Conservation (phyloP, 2,797 vertebrate species). For the Scomberomorus guttatus region DNA sequence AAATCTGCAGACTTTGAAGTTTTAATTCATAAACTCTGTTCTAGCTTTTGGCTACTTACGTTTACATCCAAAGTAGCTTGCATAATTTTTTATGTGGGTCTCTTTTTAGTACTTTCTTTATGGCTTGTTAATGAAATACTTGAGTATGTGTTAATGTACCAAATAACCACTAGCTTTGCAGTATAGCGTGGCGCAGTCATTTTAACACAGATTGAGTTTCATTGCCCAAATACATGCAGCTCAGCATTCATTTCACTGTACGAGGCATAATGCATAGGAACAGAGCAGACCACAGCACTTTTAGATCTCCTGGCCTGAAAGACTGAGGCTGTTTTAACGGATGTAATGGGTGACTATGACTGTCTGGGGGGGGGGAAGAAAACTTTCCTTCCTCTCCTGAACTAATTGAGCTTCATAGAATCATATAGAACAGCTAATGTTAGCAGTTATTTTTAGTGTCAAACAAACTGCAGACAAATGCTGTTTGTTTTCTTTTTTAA, state of each 20-base stretch:
- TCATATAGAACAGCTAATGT: neutral
- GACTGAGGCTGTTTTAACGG: slow-evolving; percentile 31
- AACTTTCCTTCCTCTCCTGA: slow-evolving; percentile 7
- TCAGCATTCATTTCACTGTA: slow-evolving; percentile 51
- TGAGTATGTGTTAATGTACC: slow-evolving; percentile 40
- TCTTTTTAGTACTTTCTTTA: slow-evolving; percentile 32
- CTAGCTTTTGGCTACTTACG: neutral
- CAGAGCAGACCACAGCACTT: slow-evolving; percentile 54
- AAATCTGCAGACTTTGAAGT: slow-evolving; percentile 26
- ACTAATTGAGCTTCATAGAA: neutral
- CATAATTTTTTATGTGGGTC: neutral
- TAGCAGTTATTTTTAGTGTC: neutral
- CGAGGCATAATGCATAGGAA: slow-evolving; percentile 36
- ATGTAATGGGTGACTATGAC: slow-evolving; percentile 13
- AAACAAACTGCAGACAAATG: neutral
- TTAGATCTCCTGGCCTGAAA: slow-evolving; percentile 24
- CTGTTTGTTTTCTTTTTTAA: neutral
- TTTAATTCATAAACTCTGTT: slow-evolving; percentile 3
- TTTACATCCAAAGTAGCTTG: slow-evolving; percentile 13
- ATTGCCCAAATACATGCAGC: slow-evolving; percentile 41
- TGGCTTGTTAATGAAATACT: slow-evolving; percentile 31
- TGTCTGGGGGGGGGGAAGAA: neutral
- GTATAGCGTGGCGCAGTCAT: neutral
- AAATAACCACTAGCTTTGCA: slow-evolving; percentile 40
- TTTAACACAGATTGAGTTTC: slow-evolving; percentile 48